Conservation (phyloP, 2,113 vertebrate species). For the Chaetodon auriga region DNA sequence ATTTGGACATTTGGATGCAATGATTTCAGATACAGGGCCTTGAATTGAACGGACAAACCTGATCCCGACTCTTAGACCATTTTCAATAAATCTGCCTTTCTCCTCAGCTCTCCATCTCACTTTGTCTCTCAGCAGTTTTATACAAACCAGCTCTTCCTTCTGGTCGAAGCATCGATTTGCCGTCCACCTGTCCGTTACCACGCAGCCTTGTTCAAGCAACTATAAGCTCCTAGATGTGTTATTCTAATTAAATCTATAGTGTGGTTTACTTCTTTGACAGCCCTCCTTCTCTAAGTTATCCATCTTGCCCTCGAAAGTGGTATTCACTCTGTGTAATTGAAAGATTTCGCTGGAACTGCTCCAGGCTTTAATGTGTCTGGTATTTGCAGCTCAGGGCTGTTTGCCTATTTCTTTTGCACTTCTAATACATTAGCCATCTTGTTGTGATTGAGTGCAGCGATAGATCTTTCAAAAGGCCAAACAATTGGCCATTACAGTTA, state of each 20-base stretch:
- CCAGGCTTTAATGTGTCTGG: constrained; percentile 83
- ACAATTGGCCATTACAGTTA: constrained; percentile 70
- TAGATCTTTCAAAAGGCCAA: constrained; percentile 71
- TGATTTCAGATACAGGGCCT: background rate
- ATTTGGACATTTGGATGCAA: background rate
- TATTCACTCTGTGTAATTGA: constrained; percentile 86
- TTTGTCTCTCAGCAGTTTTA: constrained; percentile 42
- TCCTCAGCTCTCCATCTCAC: constrained; percentile 38
- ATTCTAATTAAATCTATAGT: constrained; percentile 87
- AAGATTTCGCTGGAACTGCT: constrained; percentile 83
- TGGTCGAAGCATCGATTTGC: constrained; percentile 76
- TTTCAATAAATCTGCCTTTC: constrained; percentile 37
- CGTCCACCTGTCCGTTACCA: constrained; percentile 70
- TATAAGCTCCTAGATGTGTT: constrained; percentile 81
- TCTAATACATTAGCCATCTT: constrained; percentile 73
- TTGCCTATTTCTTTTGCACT: constrained; percentile 79
- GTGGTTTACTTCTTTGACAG: constrained; percentile 84
- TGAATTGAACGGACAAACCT: constrained; percentile 17
- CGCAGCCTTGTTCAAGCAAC: constrained; percentile 66
- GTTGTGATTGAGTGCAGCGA: constrained; percentile 66
- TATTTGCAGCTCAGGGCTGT: constrained; percentile 75
- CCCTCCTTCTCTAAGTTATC: constrained; percentile 77
- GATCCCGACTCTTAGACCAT: constrained; percentile 27
- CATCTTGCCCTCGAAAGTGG: constrained; percentile 77
- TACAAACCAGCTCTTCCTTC: constrained; percentile 69